Percentiles rank a stretch among this genome's conserved stretches.
Conservation (phyloP, 2,113 vertebrate species). For the Raja brachyura region DNA sequence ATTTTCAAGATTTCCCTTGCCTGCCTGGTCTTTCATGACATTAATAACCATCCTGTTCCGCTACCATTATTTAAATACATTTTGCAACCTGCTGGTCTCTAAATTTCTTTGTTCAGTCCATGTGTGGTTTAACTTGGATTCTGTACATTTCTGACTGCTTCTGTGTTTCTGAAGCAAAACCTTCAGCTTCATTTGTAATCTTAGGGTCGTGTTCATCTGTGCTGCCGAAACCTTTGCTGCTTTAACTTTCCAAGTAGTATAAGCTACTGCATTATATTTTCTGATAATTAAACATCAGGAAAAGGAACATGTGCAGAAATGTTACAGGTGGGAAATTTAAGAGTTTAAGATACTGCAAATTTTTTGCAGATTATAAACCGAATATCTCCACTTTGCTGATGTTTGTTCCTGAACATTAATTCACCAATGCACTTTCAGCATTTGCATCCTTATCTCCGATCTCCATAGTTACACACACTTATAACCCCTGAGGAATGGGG, state of each 20-base stretch:
- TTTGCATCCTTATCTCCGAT: background rate
- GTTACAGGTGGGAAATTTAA: too few species aligned
- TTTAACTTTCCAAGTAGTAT: background rate
- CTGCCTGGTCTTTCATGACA: background rate
- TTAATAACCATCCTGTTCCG: background rate
- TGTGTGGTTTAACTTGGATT: background rate
- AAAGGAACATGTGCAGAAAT: background rate
- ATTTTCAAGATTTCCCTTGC: background rate
- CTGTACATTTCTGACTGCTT: background rate
- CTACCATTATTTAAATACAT: background rate
- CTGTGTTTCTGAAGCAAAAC: background rate
- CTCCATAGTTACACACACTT: slow-evolving; percentile 25
- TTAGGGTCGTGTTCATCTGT: background rate
- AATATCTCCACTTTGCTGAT: background rate
- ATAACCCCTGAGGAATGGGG: background rate
- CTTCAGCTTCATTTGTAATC: background rate
- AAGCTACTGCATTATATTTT: background rate
- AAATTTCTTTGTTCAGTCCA: too few species aligned
- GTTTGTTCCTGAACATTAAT: background rate
- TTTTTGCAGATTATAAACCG: background rate
- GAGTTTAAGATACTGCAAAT: background rate
- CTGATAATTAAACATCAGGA: background rate
- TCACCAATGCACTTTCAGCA: background rate
- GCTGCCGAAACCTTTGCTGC: background rate
- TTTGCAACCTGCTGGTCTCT: background rate